A percentile compares a stretch with the other conserved stretches of the same genome.
Conservation (phyloP, 2,113 vertebrate genomes). For the Burhinus oedicnemus region DNA sequence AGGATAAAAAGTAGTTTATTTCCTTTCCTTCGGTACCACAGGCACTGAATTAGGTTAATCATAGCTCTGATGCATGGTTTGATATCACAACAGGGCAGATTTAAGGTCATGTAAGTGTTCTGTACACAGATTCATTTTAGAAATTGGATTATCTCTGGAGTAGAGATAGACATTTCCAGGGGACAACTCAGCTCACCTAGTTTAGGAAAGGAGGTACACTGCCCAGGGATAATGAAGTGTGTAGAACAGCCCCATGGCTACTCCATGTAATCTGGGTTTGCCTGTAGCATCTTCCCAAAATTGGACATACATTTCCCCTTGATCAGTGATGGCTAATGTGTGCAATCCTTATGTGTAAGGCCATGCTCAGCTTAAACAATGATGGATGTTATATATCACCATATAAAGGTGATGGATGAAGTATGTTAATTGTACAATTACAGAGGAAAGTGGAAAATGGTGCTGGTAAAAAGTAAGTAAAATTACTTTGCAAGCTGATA, state of each 20-base stretch:
- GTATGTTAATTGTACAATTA: slow-evolving; percentile 13
- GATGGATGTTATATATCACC: not conserved
- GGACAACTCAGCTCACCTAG: not conserved
- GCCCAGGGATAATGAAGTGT: not conserved
- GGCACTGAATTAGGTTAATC: not conserved
- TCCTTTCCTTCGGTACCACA: not conserved
- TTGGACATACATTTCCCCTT: not conserved
- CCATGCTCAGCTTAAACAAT: not conserved
- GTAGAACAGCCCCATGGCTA: not conserved
- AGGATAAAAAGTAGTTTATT: not conserved
- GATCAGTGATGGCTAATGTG: accelerated
- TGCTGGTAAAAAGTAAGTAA: not conserved
- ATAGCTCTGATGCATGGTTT: not conserved
- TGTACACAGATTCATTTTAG: not conserved
- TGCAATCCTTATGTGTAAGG: not conserved
- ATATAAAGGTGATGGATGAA: slow-evolving; percentile 14
- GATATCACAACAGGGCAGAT: not conserved
- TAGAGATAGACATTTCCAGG: not conserved
- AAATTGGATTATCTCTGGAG: not conserved
- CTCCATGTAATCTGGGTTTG: not conserved
- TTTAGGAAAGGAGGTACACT: not conserved
- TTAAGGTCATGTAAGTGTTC: not conserved
- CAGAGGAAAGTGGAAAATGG: not conserved
- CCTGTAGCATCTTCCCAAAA: not conserved
- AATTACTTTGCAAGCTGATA: not conserved